A percentile compares a stretch with the other conserved stretches of the same genome.
Conservation (phyloP, 2,113 vertebrate species). For the Colinus virginianus region DNA sequence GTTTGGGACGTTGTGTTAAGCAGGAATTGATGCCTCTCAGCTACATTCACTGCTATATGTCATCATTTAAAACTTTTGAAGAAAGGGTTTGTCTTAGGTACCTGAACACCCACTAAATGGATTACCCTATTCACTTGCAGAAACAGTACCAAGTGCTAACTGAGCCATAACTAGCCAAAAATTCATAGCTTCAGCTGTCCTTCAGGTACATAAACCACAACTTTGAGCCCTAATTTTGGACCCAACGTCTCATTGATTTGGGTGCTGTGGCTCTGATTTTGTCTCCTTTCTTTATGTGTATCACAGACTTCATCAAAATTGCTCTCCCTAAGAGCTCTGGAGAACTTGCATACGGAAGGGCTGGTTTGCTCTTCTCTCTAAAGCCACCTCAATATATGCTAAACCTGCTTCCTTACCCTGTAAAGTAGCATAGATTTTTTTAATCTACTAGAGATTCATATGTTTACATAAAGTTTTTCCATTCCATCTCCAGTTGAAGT, state of each 20-base stretch:
- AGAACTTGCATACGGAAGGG: not conserved
- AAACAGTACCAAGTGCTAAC: not conserved
- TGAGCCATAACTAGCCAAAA: not conserved
- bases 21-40: not conserved
- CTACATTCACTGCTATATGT: not conserved
- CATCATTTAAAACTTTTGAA: not conserved
- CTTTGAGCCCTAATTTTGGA: not conserved
- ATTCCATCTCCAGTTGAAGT: conserved; percentile 47
- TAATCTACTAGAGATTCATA: conserved; percentile 17
- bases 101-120: not conserved
- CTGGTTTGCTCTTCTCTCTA: not conserved
- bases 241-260: not conserved
- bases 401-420: not conserved
- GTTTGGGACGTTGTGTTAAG: not conserved
- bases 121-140: not conserved
- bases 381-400: not conserved
- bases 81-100: not conserved
- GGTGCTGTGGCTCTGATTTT: not conserved
- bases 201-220: not conserved
- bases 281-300: not conserved
- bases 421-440: conserved; percentile 24
- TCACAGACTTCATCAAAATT: not conserved
- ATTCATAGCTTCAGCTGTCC: not conserved
- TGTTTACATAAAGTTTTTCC: conserved; percentile 68
- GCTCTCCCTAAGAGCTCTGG: not conserved